phyloP scores from a whole-genome alignment of 1,140 invertebrate species.

The Tetramorium parvispinum region DNA sequence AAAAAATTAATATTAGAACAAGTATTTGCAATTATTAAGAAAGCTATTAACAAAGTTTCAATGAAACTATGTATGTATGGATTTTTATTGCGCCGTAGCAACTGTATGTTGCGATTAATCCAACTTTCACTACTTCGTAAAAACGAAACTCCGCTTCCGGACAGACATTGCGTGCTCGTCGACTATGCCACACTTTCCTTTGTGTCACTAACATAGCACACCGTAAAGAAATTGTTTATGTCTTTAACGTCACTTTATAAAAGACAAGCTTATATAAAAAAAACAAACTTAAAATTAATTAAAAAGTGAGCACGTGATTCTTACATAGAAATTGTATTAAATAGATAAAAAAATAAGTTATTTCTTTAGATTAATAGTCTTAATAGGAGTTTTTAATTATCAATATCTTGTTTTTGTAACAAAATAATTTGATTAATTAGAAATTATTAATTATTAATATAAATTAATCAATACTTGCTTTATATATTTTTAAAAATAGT shows the following conservation, averaged over 20 bases:
- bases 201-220: background rate
- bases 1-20: background rate
- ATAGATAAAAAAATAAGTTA: background rate
- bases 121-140: conserved; percentile 50
- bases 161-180: conserved; percentile 30
- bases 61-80: background rate
- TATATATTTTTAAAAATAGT: background rate
- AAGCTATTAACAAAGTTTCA: background rate
- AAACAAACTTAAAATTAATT: background rate
- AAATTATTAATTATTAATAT: background rate
- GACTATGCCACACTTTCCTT: conserved; percentile 34
- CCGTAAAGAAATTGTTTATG: background rate
- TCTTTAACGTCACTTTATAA: background rate
- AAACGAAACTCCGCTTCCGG: conserved; percentile 49
- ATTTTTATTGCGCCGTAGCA: conserved; percentile 10
- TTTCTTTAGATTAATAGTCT: background rate
- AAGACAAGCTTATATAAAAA: background rate
- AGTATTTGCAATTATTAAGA: background rate
- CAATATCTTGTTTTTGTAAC: background rate
- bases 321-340: background rate
- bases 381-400: background rate
- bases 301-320: background rate
- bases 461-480: background rate
- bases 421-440: background rate
- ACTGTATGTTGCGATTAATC: conserved; percentile 34